Evolutionary conservation across 2,797 vertebrate genomes (phyloP).

Genomic region (Sternotherus odoratus): DNA sequence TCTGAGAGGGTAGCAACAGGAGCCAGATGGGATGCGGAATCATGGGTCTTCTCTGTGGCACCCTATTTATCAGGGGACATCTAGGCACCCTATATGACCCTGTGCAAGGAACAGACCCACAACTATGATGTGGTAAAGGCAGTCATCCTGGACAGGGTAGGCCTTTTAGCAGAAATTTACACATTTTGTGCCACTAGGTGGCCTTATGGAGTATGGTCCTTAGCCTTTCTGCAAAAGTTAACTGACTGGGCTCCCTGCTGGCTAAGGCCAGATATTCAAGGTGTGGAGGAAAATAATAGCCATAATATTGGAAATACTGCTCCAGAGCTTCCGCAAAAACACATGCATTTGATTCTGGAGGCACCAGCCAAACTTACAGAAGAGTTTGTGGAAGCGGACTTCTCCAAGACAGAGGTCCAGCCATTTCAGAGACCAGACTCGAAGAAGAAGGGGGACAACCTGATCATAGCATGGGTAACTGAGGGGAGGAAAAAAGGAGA

Average conservation of each 20-base stretch:
- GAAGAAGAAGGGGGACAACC: not conserved
- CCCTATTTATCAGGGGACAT: no score
- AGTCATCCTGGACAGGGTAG: not conserved
- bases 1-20: not conserved
- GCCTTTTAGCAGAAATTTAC: not conserved
- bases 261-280: not conserved
- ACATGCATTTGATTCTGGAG: no score
- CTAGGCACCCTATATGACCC: not conserved
- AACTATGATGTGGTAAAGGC: not conserved
- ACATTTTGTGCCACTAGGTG: not conserved
- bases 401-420: no score
- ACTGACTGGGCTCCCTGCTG: not conserved
- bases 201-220: no score
- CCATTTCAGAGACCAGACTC: no score
- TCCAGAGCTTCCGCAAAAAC: no score
- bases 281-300: not conserved
- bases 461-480: not conserved
- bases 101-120: not conserved
- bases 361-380: no score
- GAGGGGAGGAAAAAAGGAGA: no score
- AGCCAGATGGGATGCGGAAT: not conserved
- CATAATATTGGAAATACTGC: no score
- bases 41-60: not conserved
- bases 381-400: no score
- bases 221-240: not conserved